These are phyloP conservation scores for Epicampocera succincta DNA, from an alignment of 2,888 invertebrate species.

Conservation along the genomic window DNA sequence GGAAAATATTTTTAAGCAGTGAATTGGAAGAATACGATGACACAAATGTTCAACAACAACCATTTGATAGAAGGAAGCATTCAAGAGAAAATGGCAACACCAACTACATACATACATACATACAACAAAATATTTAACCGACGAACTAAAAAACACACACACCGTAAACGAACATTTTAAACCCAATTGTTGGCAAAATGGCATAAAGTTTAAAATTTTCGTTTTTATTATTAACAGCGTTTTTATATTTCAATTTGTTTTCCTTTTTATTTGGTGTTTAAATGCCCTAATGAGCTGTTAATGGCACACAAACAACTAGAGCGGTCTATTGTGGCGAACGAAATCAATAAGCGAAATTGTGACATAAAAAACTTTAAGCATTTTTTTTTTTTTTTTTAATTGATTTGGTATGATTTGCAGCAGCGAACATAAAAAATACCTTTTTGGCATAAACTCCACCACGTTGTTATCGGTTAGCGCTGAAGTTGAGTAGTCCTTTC, in stretches of 20 bases:
- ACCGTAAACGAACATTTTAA: not conserved
- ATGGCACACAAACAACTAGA: conserved; percentile 41
- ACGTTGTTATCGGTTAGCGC: too few relatives aligned
- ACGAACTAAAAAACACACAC: not conserved
- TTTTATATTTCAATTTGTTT: not conserved
- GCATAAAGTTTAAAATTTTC: too few relatives aligned
- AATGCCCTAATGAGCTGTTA: conserved; percentile 18
- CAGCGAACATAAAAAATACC: not conserved
- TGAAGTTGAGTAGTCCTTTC: not conserved
- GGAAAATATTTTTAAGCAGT: conserved; percentile 58
- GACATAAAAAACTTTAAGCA: not conserved
- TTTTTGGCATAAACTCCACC: not conserved
- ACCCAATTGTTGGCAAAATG: not conserved
- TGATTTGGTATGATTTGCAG: conserved; percentile 14
- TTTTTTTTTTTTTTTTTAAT: conserved; percentile 22
- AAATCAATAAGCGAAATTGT: not conserved
- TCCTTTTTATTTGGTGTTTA: not conserved
- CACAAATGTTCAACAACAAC: conserved; percentile 36
- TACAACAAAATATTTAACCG: not conserved
- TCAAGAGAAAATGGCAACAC: conserved; percentile 14
- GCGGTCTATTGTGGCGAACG: conserved; percentile 15
- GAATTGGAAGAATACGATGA: conserved; percentile 59
- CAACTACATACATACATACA: too few relatives aligned
- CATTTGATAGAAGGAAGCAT: conserved; percentile 15
- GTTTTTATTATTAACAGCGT: not conserved